phyloP scores from a whole-genome alignment of 1,140 invertebrate species.

The Plodia interpunctella region DNA sequence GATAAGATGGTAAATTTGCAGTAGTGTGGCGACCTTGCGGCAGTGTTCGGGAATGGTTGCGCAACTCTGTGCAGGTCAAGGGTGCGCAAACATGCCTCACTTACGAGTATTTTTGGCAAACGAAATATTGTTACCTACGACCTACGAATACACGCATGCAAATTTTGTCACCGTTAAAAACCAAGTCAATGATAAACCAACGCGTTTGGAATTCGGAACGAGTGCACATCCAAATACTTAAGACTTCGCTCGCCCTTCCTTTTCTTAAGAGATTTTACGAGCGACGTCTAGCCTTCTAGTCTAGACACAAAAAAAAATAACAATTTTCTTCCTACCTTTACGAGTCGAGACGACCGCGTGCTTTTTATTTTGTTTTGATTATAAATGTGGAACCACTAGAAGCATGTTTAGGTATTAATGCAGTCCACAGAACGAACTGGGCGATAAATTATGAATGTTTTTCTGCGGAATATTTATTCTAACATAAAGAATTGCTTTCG shows the following conservation, averaged over 20 bases:
- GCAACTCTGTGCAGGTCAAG: slow-evolving; percentile 54
- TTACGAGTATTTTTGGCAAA: slow-evolving; percentile 57
- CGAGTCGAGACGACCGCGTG: neutral
- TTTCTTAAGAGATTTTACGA: neutral
- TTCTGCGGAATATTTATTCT: slow-evolving; percentile 13
- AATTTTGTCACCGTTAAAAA: slow-evolving; percentile 38
- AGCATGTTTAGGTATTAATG: slow-evolving; percentile 26
- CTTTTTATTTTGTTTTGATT: slow-evolving; percentile 1
- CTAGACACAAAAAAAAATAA: no score
- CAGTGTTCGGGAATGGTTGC: slow-evolving; percentile 42
- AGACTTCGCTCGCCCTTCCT: neutral
- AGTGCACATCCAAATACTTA: no score
- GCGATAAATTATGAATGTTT: slow-evolving; percentile 27
- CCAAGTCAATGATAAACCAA: slow-evolving; percentile 7
- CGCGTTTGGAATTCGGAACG: neutral
- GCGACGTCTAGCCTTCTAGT: no score
- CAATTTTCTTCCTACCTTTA: no score
- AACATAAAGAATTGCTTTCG: neutral
- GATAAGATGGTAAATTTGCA: slow-evolving; percentile 46
- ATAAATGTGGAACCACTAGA: neutral
- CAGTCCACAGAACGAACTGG: slow-evolving; percentile 14
- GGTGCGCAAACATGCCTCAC: slow-evolving; percentile 49
- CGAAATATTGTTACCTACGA: slow-evolving; percentile 40
- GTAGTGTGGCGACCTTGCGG: slow-evolving; percentile 42
- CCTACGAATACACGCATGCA: slow-evolving; percentile 32